Base-by-base conservation (phyloP, 1,140 invertebrate species). In the Apis mellifera region DNA sequence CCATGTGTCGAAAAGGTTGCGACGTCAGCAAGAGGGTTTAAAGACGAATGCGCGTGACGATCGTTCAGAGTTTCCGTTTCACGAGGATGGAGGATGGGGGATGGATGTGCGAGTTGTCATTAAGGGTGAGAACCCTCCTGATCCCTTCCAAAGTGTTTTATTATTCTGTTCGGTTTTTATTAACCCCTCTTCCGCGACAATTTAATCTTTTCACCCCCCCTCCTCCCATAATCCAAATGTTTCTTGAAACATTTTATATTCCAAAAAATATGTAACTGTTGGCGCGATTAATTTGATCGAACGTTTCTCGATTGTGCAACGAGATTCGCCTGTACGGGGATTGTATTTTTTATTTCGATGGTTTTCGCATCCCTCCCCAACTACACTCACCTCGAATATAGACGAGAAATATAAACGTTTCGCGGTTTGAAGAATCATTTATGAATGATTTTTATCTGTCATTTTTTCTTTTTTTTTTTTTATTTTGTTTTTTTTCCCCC, bases 121-220 rank as follows among this genome's bases (percentile, higher is more conserved):
- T 73, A 73, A 55, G 71, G 71, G 71, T n/a, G 71, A 57, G 55
- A 48, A 73, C 71, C 71, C 71, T 32, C 60, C 71, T 12, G 54
- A 73, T 59, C 71, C 48, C 48, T 9, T 15, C 60, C 71, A 9
- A 60, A 48, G 71, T 60, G 71, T 73, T 73, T 73, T 73, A 59
- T 3, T n/a, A 23, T 70, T 23, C 68, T 23, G 55, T 26, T 48
- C 55, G 8, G 21, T n/a, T 73, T 73, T 73, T 73, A 73, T 60
- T 73, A 73, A 60, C 71, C 55, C 55, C 26, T 7, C 21, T 23
- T 54, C 12, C n/a, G n/a, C 15, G 48, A 54, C 48, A 8, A 23
- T 52, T 52, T 23, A 52, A 23, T 19, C 48, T 52, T 54, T 52
- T 23, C 4, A 70, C 42, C 12, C 26, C 12, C 42, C 7, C 42